phyloP scores from a whole-genome alignment of 2,888 invertebrate genomes.

The Dyspetes luteomarginatus region DNA sequence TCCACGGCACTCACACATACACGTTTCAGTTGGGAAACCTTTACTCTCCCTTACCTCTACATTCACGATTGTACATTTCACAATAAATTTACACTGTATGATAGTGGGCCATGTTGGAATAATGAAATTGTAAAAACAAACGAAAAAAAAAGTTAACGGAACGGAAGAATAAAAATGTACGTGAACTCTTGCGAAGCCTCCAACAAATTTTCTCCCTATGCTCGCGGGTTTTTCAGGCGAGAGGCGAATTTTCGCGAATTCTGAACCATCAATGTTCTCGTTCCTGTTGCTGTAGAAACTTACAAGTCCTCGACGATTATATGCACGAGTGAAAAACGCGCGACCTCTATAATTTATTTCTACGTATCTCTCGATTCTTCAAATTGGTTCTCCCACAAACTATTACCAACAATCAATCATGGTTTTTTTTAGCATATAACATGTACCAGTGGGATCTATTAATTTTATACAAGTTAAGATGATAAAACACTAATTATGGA shows the following conservation, averaged over 20 bases:
- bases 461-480: constrained; percentile 63
- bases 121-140: constrained; percentile 72
- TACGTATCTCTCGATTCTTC: constrained; percentile 44
- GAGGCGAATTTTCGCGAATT: neutral
- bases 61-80: constrained; percentile 76
- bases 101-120: constrained; percentile 73
- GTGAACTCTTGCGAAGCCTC: constrained; percentile 63
- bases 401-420: too few species aligned
- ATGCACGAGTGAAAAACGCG: constrained; percentile 43
- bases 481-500: constrained; percentile 42
- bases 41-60: constrained; percentile 62
- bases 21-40: constrained; percentile 64
- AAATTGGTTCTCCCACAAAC: constrained; percentile 27
- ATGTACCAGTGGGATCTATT: constrained; percentile 61
- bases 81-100: constrained; percentile 76
- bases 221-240: constrained; percentile 63
- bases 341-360: constrained; percentile 31
- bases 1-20: constrained; percentile 24
- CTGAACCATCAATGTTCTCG: constrained; percentile 19
- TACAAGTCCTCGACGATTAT: neutral
- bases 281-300: constrained; percentile 5
- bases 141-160: constrained; percentile 60
- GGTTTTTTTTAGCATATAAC: constrained; percentile 58
- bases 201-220: constrained; percentile 56
- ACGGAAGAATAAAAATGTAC: constrained; percentile 60